phyloP scores from a whole-genome alignment of 2,113 vertebrate genomes.

The Silurus meridionalis region DNA sequence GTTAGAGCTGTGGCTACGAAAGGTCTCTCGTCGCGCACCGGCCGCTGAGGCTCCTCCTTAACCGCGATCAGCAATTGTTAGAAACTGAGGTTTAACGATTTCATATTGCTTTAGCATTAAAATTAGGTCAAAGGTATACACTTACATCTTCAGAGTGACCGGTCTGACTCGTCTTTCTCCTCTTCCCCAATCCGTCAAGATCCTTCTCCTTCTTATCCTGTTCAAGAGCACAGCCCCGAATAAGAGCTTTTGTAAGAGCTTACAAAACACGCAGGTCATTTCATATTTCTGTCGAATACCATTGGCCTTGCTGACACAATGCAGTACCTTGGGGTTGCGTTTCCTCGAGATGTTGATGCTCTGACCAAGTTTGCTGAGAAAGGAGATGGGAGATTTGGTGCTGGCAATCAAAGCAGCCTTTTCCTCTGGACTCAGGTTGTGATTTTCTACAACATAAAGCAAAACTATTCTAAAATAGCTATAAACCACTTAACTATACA shows the following conservation, averaged over 20 bases:
- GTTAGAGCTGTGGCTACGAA: constrained; percentile 69
- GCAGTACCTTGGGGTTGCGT: constrained; percentile 85
- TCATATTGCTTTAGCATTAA: not conserved
- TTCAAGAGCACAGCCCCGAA: constrained; percentile 32
- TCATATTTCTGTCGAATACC: not conserved
- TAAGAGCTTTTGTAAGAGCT: not conserved
- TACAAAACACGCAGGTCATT: not conserved
- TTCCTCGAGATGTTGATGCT: constrained; percentile 96
- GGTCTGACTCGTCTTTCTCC: constrained; percentile 90
- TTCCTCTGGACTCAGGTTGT: constrained; percentile 89
- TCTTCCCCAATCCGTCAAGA: constrained; percentile 85
- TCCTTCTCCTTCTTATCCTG: constrained; percentile 99
- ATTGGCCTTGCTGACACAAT: not conserved
- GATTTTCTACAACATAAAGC: constrained; percentile 73
- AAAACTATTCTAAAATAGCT: not conserved
- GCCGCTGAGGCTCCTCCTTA: constrained; percentile 81
- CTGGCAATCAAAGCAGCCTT: constrained; percentile 86
- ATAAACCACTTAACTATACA: not conserved
- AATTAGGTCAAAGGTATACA: not conserved
- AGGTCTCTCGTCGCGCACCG: constrained; percentile 75
- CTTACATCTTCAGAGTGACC: constrained; percentile 91
- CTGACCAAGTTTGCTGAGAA: constrained; percentile 95
- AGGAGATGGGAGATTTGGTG: constrained; percentile 96
- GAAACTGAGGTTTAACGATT: not conserved
- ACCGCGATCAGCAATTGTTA: not conserved